Base-by-base conservation (phyloP, 2,113 vertebrate genomes). In the Erythrocercus mccallii region DNA sequence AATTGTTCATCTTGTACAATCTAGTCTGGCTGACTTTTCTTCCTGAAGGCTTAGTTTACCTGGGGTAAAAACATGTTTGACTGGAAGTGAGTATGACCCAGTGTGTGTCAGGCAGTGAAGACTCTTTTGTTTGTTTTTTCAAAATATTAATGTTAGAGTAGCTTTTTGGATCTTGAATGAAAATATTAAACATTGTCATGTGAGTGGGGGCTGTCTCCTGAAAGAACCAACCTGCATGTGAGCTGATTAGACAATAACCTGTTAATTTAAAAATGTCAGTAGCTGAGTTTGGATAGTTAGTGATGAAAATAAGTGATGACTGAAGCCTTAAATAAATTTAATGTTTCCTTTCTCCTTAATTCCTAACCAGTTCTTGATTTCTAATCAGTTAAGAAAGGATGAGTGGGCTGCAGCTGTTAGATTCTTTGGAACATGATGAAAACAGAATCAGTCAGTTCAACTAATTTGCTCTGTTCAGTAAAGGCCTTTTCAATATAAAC, bases 141-240 rank as follows among this genome's bases (percentile, higher is more conserved):
- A 19, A 38, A 65, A 3, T 57, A 73, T n/a, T 65, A 40, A 2
- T 0, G 0, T 61, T 61, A 38, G 57, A 71, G n/a, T 72, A 68
- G 11, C 10, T 73, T 68, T 79, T 69, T 94, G 23, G 30, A 21
- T 74, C n/a, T 66, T 76, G 47, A 88, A 48, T 50, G 45, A 44
- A 77, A 87, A 65, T 78, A 9, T 13, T 18, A 47, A 54, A 38
- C 33, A 22, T 25, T 3, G 3, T 25, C 8, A 15, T 38, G 21
- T 54, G 40, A 78, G 19, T 19, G 71, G 71, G 71, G 71, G 5
- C n/a, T 47, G 30, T 21, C 27, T 66, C 7, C 21, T 16, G 44
- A 22, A 44, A 40, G 28, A 83, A 11, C 35, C 28, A 54, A 9
- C 30, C 35, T 62, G 23, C 38, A 50, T 68, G 24, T 76, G 18